Evolutionary conservation across 2,113 vertebrate species (phyloP).

Genomic region (Coryphaenoides rupestris): DNA sequence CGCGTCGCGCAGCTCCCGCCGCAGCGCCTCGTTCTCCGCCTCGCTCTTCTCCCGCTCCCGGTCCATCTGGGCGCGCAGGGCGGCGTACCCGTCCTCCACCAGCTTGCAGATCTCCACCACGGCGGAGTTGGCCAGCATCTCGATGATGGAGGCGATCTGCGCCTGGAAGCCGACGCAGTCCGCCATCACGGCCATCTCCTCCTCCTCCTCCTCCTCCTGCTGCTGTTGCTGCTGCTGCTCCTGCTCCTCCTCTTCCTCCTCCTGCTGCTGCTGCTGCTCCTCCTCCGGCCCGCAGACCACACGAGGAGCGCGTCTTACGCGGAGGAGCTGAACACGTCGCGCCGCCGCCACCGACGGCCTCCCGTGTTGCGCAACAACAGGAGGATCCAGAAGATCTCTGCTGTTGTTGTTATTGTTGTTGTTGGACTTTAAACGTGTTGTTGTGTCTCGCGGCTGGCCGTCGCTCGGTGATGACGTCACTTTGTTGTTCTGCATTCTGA

Average conservation of each 20-base stretch:
- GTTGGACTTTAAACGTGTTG: too few relatives aligned
- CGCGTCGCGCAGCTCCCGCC: conserved; percentile 53
- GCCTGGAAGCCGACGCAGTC: conserved; percentile 58
- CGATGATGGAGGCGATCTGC: conserved; percentile 63
- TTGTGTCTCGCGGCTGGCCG: neutral
- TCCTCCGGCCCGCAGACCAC: neutral
- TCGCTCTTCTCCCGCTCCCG: conserved; percentile 48
- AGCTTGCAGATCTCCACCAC: too few relatives aligned
- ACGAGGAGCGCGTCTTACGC: neutral
- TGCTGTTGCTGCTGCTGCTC: too few relatives aligned
- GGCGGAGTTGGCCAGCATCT: conserved; percentile 63
- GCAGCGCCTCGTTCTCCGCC: conserved; percentile 54
- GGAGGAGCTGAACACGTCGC: too few relatives aligned
- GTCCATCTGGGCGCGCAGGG: conserved; percentile 58
- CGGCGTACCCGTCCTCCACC: conserved; percentile 59
- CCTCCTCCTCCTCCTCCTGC: too few relatives aligned
- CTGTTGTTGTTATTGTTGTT: too few relatives aligned
- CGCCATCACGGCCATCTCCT: conserved; percentile 46
- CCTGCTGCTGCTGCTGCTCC: too few relatives aligned
- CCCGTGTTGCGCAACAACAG: too few relatives aligned
- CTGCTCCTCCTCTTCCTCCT: too few relatives aligned
- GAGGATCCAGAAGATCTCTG: too few relatives aligned
- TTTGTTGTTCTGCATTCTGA: too few relatives aligned
- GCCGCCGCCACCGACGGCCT: too few relatives aligned
- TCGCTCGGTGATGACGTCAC: neutral